phyloP scores from a whole-genome alignment of 2,113 vertebrate genomes.

The Corythaeola cristata region DNA sequence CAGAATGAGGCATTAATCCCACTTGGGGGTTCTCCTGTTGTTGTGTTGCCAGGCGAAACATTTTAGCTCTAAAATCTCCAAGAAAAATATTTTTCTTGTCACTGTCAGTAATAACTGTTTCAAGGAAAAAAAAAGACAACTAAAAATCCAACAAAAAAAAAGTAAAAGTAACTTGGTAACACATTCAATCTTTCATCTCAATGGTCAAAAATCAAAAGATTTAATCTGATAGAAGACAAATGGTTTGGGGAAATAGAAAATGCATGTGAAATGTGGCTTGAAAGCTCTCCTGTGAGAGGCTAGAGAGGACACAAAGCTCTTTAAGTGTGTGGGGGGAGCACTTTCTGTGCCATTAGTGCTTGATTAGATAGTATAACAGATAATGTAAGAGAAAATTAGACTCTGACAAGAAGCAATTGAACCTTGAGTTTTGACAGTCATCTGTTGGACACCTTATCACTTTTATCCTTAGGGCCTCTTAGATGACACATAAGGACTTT shows the following conservation, averaged over 20 bases:
- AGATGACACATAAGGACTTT: conserved; percentile 13
- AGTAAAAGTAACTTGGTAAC: neutral
- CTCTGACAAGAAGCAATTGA: conserved; percentile 57
- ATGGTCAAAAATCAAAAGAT: conserved; percentile 51
- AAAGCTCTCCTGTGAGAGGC: conserved; percentile 61
- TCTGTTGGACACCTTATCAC: conserved; percentile 10
- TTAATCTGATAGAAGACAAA: conserved; percentile 62
- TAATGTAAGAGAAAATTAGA: conserved; percentile 64
- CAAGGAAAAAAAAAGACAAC: neutral
- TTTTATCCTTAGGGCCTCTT: conserved; percentile 17
- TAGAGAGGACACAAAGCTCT: conserved; percentile 63
- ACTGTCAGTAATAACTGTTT: neutral
- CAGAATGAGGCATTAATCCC: neutral
- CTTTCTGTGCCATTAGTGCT: conserved; percentile 54
- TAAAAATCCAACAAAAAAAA: neutral
- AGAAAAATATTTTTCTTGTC: neutral
- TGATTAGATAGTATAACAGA: conserved; percentile 63
- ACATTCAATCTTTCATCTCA: conserved; percentile 13
- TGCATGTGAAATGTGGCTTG: conserved; percentile 42
- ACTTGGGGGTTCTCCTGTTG: neutral
- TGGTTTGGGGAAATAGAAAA: conserved; percentile 47
- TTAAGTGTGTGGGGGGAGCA: conserved; percentile 37
- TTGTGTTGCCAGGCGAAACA: neutral
- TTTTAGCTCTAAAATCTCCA: neutral
- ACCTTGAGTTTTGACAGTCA: conserved; percentile 48